Percentiles rank a stretch among this genome's conserved stretches.
Conservation (phyloP, 2,113 vertebrate genomes). For the Plotosus lineatus region DNA sequence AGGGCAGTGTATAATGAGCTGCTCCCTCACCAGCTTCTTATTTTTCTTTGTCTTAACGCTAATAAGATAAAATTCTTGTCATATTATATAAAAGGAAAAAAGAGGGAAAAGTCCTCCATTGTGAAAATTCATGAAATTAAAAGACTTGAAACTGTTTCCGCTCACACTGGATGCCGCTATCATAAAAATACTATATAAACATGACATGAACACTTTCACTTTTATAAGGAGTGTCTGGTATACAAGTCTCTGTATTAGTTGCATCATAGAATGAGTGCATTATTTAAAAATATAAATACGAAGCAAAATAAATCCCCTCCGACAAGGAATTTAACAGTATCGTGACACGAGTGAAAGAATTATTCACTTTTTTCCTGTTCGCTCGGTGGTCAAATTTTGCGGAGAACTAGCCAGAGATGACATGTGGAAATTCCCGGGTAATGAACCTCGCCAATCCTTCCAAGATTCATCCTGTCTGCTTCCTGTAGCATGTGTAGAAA, state of each 20-base stretch:
- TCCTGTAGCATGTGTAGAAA: slow-evolving; percentile 10
- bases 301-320: neutral
- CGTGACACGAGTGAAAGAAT: neutral
- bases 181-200: neutral
- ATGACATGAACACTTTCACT: neutral
- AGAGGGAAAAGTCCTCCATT: neutral
- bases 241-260: neutral
- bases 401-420: slow-evolving; percentile 35
- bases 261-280: neutral
- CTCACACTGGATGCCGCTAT: neutral
- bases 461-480: slow-evolving; percentile 28
- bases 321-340: neutral
- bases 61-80: neutral
- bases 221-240: neutral
- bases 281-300: neutral
- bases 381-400: slow-evolving; percentile 12
- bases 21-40: neutral
- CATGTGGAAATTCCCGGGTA: too few species aligned
- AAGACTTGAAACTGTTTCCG: neutral
- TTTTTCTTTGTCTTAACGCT: too few species aligned
- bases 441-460: slow-evolving; percentile 31
- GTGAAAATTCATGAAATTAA: neutral
- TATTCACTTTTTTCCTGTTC: neutral
- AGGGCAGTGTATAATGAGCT: neutral
- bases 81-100: too few species aligned